These are phyloP conservation scores for Potorous gilbertii DNA, from an alignment of 2,797 vertebrate species.

Conservation along the genomic window DNA sequence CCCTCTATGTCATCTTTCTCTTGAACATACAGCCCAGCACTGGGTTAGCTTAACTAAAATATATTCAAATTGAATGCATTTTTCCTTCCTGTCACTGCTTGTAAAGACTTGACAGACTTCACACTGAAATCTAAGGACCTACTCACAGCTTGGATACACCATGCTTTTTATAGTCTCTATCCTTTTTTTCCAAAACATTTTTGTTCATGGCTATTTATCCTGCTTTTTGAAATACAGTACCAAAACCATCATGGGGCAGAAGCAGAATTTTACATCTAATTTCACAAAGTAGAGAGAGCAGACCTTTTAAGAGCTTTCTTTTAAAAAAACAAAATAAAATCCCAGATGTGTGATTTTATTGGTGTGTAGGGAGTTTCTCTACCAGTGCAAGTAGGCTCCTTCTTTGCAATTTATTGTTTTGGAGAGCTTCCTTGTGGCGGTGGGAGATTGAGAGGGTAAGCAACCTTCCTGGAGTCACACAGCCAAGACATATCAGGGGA, in stretches of 20 bases:
- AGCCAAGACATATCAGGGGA: background rate
- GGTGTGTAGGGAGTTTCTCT: background rate
- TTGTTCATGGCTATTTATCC: background rate
- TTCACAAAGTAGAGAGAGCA: background rate
- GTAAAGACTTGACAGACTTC: background rate
- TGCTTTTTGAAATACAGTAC: background rate
- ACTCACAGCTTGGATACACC: background rate
- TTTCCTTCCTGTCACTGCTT: slow-evolving; percentile 12
- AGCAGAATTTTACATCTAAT: background rate
- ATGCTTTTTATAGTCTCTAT: slow-evolving; percentile 41
- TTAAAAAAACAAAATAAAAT: background rate
- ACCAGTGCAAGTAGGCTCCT: background rate
- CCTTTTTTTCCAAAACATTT: background rate
- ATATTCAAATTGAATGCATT: background rate
- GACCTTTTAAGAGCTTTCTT: background rate
- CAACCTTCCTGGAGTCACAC: background rate
- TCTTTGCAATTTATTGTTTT: background rate
- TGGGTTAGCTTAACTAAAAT: slow-evolving; percentile 11
- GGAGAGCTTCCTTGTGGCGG: background rate
- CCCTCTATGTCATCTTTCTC: slow-evolving; percentile 7
- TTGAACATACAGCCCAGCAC: background rate
- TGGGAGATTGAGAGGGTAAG: background rate
- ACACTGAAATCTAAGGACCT: background rate
- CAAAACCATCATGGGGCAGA: background rate
- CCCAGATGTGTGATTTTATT: background rate